These are phyloP conservation scores for Clarias platycephalus DNA, from an alignment of 2,797 vertebrate genomes.

Conservation along the genomic window DNA sequence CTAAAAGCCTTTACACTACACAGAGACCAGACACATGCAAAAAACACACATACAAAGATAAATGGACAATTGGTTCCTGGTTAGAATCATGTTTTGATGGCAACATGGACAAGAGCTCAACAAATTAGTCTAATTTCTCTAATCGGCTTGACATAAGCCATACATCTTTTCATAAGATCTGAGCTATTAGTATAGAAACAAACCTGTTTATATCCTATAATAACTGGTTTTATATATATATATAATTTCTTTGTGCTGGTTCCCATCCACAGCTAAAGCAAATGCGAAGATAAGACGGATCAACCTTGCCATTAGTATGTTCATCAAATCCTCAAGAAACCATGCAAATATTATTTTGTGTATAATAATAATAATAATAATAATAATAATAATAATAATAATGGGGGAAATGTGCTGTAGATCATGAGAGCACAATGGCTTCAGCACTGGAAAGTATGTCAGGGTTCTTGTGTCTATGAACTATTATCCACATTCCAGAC, in stretches of 20 bases:
- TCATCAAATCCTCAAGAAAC: not conserved
- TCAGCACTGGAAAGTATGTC: not conserved
- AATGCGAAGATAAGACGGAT: not conserved
- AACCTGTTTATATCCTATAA: not conserved
- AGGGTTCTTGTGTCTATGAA: not conserved
- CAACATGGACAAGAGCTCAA: constrained; percentile 13
- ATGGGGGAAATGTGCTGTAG: not conserved
- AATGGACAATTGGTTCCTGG: constrained; percentile 22
- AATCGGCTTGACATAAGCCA: constrained; percentile 11
- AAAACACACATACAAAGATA: constrained; percentile 6
- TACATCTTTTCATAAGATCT: constrained; percentile 15
- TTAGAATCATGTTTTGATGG: constrained; percentile 18
- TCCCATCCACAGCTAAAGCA: not conserved
- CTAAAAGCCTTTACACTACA: constrained; percentile 17
- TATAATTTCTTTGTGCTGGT: not conserved
- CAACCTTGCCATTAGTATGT: not conserved
- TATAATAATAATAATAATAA: no score
- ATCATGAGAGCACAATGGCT: not conserved
- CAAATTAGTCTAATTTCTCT: constrained; percentile 25
- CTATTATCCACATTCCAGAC: not conserved
- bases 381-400: not conserved
- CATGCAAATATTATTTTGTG: not conserved
- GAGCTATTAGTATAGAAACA: constrained; percentile 19
- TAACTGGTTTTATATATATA: not conserved
- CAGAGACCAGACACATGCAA: constrained; percentile 26